A percentile compares a stretch with the other conserved stretches of the same genome.
phyloP scores from a whole-genome alignment of 92 coral and sea anemone genomes.

The Heliopora coerulea region DNA sequence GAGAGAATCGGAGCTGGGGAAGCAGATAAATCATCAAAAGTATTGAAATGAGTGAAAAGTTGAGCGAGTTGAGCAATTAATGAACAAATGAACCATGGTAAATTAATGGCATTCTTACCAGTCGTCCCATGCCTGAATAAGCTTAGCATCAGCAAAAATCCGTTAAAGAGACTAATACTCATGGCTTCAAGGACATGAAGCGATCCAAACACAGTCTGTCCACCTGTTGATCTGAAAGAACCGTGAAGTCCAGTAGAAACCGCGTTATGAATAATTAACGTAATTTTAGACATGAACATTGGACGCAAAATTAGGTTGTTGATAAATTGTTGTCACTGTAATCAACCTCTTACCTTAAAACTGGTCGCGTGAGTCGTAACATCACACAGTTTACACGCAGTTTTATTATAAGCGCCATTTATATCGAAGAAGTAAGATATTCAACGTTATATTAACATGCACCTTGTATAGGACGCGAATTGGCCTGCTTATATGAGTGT shows the following conservation, averaged over 20 bases:
- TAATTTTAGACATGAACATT: constrained; percentile 3
- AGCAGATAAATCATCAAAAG: neutral
- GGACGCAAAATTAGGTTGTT: no score
- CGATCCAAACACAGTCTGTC: constrained; percentile 13
- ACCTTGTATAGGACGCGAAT: no score
- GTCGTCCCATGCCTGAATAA: constrained; percentile 34
- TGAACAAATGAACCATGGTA: neutral
- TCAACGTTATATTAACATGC: no score
- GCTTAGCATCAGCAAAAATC: constrained; percentile 17
- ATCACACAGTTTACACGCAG: no score
- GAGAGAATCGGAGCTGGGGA: constrained; percentile 5
- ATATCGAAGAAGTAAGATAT: no score
- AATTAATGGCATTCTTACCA: constrained; percentile 14
- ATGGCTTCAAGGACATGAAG: constrained; percentile 15
- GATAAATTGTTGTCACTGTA: no score
- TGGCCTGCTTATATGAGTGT: no score
- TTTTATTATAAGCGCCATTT: no score
- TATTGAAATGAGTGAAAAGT: neutral
- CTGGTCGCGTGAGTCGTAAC: no score
- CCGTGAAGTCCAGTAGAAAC: constrained; percentile 20
- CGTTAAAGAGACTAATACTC: neutral
- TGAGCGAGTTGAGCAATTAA: no score
- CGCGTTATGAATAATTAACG: constrained; percentile 15
- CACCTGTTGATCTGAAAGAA: constrained; percentile 20
- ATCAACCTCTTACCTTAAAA: no score